A percentile compares a stretch with the other conserved stretches of the same genome.
Evolutionary conservation across 2,113 vertebrate species (phyloP).

Genomic region (Mastomys coucha): DNA sequence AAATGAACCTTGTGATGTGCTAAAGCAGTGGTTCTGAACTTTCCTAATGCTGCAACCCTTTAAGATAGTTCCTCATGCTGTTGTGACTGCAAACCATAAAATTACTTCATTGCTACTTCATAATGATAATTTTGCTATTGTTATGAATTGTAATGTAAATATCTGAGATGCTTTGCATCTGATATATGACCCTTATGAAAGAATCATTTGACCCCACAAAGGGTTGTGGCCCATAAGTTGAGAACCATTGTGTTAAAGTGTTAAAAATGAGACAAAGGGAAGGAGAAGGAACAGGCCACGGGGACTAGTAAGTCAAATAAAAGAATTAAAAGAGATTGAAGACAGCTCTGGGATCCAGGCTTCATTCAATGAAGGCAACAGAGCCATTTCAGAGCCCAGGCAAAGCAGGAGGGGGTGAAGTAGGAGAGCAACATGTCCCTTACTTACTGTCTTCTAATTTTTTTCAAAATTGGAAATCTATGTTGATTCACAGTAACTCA

Average conservation of each 20-base stretch:
- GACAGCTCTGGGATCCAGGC: not conserved
- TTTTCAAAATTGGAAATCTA: not conserved
- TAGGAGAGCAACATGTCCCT: fast-evolving
- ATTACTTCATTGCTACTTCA: not conserved
- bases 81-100: not conserved
- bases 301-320: not conserved
- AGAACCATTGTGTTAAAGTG: not conserved
- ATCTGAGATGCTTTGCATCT: not conserved
- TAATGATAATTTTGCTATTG: not conserved
- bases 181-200: not conserved
- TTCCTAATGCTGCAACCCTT: too few species aligned
- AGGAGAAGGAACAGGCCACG: not conserved
- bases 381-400: not conserved
- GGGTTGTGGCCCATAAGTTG: not conserved
- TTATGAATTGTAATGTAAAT: not conserved
- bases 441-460: not conserved
- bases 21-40: not conserved
- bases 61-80: not conserved
- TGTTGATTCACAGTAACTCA: not conserved
- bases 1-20: not conserved
- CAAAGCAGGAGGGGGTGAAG: not conserved
- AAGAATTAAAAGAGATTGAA: not conserved
- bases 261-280: not conserved
- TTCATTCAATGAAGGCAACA: not conserved
- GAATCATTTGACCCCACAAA: too few species aligned